These are phyloP conservation scores for Ariopsis seemanni DNA, from an alignment of 2,113 vertebrate species.

Conservation along the genomic window DNA sequence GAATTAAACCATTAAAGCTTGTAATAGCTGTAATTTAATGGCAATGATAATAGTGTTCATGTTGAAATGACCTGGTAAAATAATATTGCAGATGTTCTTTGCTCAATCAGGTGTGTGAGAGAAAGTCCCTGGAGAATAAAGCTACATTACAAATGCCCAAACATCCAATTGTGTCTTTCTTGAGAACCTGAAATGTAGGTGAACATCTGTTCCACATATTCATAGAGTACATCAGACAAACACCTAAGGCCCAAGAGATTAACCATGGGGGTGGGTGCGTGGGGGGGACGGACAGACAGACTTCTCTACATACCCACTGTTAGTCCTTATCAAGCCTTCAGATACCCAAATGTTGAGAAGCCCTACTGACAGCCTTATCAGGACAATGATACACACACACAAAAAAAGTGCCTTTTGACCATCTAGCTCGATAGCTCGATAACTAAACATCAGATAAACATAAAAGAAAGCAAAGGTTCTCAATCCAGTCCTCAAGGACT, in stretches of 20 bases:
- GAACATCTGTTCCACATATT: conserved; percentile 14
- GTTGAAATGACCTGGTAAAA: not conserved
- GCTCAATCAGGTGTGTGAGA: not conserved
- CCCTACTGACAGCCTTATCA: not conserved
- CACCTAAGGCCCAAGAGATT: not conserved
- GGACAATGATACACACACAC: not conserved
- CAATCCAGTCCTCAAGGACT: not conserved
- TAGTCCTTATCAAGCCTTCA: not conserved
- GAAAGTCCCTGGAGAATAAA: not conserved
- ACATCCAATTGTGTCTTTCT: not conserved
- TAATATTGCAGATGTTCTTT: not conserved
- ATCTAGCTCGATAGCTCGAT: not conserved
- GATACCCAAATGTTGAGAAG: not conserved
- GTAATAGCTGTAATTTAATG: conserved; percentile 12
- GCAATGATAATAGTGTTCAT: conserved; percentile 3
- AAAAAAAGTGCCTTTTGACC: not conserved
- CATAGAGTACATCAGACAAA: conserved; percentile 4
- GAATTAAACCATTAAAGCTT: conserved; percentile 1
- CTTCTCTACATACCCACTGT: not conserved
- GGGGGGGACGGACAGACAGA: too few species aligned
- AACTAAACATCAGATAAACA: not conserved
- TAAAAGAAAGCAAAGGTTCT: not conserved
- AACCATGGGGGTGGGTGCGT: not conserved
- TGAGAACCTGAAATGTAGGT: conserved; percentile 8
- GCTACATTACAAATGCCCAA: not conserved